Base-by-base conservation (phyloP, 2,888 invertebrate species). In the Anorthoa munda region DNA sequence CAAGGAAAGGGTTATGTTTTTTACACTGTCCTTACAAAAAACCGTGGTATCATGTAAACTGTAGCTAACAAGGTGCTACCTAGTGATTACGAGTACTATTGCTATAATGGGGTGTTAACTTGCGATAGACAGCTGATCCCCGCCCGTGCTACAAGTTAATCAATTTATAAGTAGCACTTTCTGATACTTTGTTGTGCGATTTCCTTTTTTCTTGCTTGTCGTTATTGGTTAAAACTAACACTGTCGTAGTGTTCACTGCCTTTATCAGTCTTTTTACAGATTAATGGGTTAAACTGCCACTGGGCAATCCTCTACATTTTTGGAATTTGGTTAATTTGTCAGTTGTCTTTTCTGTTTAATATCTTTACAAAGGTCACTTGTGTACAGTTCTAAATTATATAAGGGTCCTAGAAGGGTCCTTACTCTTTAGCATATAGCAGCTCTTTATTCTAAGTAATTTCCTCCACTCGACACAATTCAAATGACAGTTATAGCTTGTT, bases 121-220 rank as follows among this genome's bases (percentile, higher is more conserved):
- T 91, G 89, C 90, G 81, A 88, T 89, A 86, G 86, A 82, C 95
- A 95, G 92, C 95, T 95, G 95, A 91, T 93, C 86, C 92, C 84
- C 66, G 48, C 53, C 51, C 74, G 74, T 73, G 48, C 48, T 65
- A 82, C 82, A 50, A 82, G 65, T 59, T 73, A 82, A 82, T 82
- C 85, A 77, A 82, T 82, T 82, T 82, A 77, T 85, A 85, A 81
- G 70, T 72, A 65, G 66, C 65, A 72, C 65, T 77, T 69, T 71
- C 67, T 55, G 76, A 75, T 60, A 39, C 12, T 74, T 61, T 75
- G 31, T 56, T 15, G 21, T 3, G 45, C 39, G 21, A 61, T 50
- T 75, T 60, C 0, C 15, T 60, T 75, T 60, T 50, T 23, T 11
- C 39, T 31, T 53, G 1, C 2, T 13, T 15, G 7, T 18, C 13